Conservation (phyloP, 2,888 invertebrate genomes). For the Protonemura montana region DNA sequence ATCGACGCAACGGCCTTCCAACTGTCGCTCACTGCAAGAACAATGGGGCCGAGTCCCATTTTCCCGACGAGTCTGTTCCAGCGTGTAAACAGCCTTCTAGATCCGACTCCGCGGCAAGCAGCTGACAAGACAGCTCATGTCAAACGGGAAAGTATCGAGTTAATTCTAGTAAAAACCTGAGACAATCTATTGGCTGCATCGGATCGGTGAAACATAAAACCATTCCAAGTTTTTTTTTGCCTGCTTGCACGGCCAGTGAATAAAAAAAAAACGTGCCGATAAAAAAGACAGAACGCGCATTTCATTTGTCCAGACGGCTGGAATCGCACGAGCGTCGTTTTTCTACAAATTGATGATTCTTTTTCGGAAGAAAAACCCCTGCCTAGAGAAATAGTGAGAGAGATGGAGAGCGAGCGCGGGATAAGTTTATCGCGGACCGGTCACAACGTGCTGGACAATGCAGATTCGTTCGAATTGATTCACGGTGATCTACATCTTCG, state of each 20-base stretch:
- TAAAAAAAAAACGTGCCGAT: neutral
- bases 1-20: neutral
- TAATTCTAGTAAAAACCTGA: neutral
- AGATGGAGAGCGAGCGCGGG: neutral
- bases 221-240: neutral
- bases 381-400: too few relatives aligned
- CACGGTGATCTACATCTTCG: constrained; percentile 30
- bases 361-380: neutral
- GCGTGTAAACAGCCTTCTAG: neutral
- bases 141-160: neutral
- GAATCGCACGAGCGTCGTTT: neutral
- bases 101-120: neutral
- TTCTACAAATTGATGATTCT: neutral
- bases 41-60: neutral
- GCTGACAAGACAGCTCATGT: neutral
- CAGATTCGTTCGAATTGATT: constrained; percentile 24
- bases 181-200: neutral
- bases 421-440: neutral
- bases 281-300: neutral
- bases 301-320: neutral
- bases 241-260: neutral
- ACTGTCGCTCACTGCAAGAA: neutral
- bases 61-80: neutral
- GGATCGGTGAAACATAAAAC: neutral
- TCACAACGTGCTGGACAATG: neutral